Evolutionary conservation across 2,888 invertebrate species (phyloP).

Genomic region (Willowsia nigromaculata): DNA sequence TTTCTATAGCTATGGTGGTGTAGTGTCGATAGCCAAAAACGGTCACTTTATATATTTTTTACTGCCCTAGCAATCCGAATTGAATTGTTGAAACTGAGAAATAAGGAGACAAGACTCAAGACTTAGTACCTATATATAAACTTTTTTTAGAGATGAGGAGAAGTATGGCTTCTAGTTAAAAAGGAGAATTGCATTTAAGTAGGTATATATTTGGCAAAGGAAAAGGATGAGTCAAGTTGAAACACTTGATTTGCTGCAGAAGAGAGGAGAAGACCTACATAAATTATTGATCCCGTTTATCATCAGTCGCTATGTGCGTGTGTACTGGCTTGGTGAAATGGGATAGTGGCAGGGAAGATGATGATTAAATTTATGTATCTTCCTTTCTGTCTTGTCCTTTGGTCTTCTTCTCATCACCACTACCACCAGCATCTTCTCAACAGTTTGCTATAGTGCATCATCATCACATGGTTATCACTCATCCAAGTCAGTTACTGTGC

Average conservation of each 20-base stretch:
- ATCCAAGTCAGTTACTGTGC: neutral
- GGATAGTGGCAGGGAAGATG: conserved; percentile 31
- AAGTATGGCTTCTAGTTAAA: neutral
- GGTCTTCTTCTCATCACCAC: conserved; percentile 22
- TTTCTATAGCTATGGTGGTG: neutral
- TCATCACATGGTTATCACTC: neutral
- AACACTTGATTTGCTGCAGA: neutral
- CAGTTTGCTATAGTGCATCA: conserved; percentile 1
- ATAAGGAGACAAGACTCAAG: neutral
- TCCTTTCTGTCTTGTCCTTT: conserved; percentile 21
- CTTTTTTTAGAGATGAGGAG: too few relatives aligned
- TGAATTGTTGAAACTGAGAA: neutral
- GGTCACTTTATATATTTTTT: conserved; percentile 12
- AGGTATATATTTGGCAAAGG: neutral
- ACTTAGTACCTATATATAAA: too few relatives aligned
- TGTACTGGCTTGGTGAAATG: neutral
- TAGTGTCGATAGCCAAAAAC: conserved; percentile 46
- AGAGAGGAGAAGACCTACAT: conserved; percentile 29
- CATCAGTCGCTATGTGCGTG: neutral
- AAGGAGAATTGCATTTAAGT: neutral
- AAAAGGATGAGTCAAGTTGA: conserved; percentile 28
- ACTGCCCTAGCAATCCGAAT: neutral
- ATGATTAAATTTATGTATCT: too few relatives aligned
- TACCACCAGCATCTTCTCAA: conserved; percentile 11
- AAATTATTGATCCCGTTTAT: conserved; percentile 64